A percentile compares a stretch with the other conserved stretches of the same genome.
phyloP scores from a whole-genome alignment of 2,888 invertebrate species.

The Cephus nigrinus region DNA sequence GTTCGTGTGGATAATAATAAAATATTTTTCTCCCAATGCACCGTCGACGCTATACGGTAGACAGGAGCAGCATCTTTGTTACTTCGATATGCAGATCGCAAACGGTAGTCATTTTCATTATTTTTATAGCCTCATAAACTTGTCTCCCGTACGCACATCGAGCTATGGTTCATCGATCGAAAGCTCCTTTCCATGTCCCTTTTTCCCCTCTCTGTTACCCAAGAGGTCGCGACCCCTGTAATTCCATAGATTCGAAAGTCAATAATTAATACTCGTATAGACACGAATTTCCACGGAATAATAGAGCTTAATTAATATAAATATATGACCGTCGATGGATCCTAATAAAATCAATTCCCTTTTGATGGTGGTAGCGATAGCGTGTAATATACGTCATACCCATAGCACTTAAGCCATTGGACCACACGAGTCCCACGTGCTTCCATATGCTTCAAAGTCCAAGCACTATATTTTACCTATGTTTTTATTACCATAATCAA shows the following conservation, averaged over 20 bases:
- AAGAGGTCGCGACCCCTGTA: background rate
- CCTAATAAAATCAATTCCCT: background rate
- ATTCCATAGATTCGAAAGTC: background rate
- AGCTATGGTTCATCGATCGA: conserved; percentile 7
- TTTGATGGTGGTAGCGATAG: background rate
- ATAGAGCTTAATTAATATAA: background rate
- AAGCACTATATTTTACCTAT: background rate
- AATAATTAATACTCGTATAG: background rate
- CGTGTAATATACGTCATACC: background rate
- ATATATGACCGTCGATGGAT: background rate
- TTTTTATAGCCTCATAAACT: conserved; percentile 47
- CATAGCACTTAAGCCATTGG: background rate
- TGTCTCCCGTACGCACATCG: conserved; percentile 28
- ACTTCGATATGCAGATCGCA: conserved; percentile 21
- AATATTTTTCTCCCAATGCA: conserved; percentile 22
- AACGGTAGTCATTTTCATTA: conserved; percentile 45
- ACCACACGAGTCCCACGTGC: background rate
- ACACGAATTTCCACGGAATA: background rate
- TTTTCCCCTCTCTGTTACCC: background rate
- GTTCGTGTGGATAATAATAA: conserved; percentile 24
- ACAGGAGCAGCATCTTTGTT: background rate
- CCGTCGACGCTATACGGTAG: background rate
- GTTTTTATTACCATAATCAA: background rate
- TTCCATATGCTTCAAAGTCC: background rate
- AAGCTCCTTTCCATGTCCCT: background rate